phyloP scores from a whole-genome alignment of 2,888 invertebrate species.

The Cylloceria caligata region DNA sequence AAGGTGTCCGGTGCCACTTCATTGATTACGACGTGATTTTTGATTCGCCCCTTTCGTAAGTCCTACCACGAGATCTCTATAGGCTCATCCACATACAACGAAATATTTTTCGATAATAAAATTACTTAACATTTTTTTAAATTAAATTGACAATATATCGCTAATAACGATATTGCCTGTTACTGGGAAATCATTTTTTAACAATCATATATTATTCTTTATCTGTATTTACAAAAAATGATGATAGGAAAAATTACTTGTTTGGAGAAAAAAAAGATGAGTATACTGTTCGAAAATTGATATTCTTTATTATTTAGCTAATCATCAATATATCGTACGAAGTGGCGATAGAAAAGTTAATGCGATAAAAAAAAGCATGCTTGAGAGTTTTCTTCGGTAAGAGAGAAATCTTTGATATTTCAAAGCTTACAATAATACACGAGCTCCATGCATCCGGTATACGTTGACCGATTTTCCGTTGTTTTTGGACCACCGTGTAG shows the following conservation, averaged over 20 bases:
- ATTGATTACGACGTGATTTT: slow-evolving; percentile 74
- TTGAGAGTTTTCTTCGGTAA: neutral
- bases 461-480: slow-evolving; percentile 50
- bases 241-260: too few species aligned
- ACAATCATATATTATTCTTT: too few species aligned
- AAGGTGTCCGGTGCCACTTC: slow-evolving; percentile 72
- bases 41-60: slow-evolving; percentile 71
- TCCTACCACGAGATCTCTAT: slow-evolving; percentile 56
- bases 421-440: slow-evolving; percentile 26
- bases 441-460: neutral
- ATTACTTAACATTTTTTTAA: neutral
- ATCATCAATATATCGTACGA: neutral
- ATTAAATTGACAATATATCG: too few species aligned
- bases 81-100: slow-evolving; percentile 54
- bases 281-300: too few species aligned
- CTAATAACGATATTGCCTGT: too few species aligned
- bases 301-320: too few species aligned
- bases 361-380: too few species aligned
- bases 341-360: too few species aligned
- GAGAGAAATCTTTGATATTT: slow-evolving; percentile 2
- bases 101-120: neutral
- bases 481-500: slow-evolving; percentile 84
- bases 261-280: too few species aligned
- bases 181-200: too few species aligned
- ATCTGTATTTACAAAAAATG: too few species aligned